phyloP scores from a whole-genome alignment of 2,888 invertebrate genomes.

The Phoenoteleia sp. region DNA sequence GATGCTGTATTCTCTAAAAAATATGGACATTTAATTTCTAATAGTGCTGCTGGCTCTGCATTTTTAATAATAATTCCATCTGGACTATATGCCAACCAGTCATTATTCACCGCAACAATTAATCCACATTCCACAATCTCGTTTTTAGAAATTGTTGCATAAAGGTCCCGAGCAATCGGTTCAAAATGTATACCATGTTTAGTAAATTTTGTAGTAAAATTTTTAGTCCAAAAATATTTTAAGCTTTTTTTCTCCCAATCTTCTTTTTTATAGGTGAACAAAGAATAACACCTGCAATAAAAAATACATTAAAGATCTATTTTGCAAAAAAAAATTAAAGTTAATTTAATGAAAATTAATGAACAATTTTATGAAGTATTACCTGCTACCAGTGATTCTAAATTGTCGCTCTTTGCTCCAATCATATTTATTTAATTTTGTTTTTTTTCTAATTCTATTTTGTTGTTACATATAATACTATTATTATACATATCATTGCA shows the following conservation, averaged over 20 bases:
- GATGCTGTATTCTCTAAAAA: not conserved
- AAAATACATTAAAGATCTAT: not conserved
- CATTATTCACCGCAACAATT: not conserved
- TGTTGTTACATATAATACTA: conserved; percentile 1
- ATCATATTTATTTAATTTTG: conserved; percentile 23
- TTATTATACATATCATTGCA: conserved; percentile 12
- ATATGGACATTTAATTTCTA: conserved; percentile 10
- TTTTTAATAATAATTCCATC: conserved; percentile 2
- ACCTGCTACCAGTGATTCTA: conserved; percentile 57
- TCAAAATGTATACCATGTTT: conserved; percentile 10
- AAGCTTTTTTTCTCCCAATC: conserved; percentile 25
- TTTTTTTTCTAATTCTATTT: conserved; percentile 20
- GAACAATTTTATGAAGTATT: too few relatives aligned
- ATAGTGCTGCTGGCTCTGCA: not conserved
- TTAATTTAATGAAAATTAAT: too few relatives aligned
- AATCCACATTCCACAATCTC: conserved; percentile 5
- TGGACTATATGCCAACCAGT: conserved; percentile 22
- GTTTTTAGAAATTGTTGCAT: not conserved
- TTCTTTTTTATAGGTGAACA: conserved; percentile 29
- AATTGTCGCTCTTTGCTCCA: conserved; percentile 54
- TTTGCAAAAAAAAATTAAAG: not conserved
- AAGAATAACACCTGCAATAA: conserved; percentile 23
- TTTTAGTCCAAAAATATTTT: conserved; percentile 33
- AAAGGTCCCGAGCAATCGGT: not conserved
- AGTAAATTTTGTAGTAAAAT: not conserved